Evolutionary conservation across 2,797 vertebrate species (phyloP), one percentile per base, ranked within the genome.

Genomic region (Gymnoscopelus braueri): DNA sequence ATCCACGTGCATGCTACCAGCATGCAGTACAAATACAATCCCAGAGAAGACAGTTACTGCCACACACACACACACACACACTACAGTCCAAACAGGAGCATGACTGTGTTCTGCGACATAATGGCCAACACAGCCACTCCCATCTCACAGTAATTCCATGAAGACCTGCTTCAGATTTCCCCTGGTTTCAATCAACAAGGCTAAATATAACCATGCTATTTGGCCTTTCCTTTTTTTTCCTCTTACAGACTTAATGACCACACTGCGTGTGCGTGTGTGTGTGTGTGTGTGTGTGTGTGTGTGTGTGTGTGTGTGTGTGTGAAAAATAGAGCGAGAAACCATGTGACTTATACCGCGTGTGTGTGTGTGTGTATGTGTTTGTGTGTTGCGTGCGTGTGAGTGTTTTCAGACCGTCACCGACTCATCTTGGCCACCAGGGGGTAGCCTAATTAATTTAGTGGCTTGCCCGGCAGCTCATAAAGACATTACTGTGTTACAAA

Each of bases 381-480:
- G 55, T 70, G 24, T 74, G 62, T 8, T 63, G 55, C 68, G 29
- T 76, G 62, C 48, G 74, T 70, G 48, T 32, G 52, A 56, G 26
- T 62, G 68, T 71, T 55, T 65, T 86, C 65, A 84, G 78, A 79
- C 82, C 83, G 78, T 84, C 84, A 75, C 74, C 83, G 85, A 90
- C 83, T 88, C 87, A 80, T 83, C 75, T 82, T 65, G 56, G 69
- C 87, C 89, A 88, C 86, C 74, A 80, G 88, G 77, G 82, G 79
- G 82, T 88, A 79, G 69, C 69, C 86, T 79, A 90, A 93, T 90
- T 90, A 85, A 85, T 91, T 87, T 79, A 82, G 72, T 68, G 70
- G 70, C 76, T 71, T 78, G 75, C 59, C 72, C 23, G 50, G 65
- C 73, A 68, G 77, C 72, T 80, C 35, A 13, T 82, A 87, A 88